Evolutionary conservation across 2,888 invertebrate genomes (phyloP).

Genomic region (Microdon myrmicae): DNA sequence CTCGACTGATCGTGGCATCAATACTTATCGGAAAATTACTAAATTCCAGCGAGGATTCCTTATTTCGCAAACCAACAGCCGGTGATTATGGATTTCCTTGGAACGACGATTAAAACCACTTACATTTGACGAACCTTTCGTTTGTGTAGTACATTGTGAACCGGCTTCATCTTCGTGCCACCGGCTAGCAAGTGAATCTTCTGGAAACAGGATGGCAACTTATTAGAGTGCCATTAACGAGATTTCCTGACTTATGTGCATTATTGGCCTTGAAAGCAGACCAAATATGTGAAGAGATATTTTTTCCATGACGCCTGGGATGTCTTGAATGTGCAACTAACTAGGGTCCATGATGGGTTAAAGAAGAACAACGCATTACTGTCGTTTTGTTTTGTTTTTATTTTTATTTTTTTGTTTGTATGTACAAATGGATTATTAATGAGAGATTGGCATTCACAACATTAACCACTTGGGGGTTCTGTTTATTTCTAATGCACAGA

Average conservation of each 20-base stretch:
- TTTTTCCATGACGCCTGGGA: too few relatives aligned
- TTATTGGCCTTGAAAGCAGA: too few relatives aligned
- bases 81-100: slow-evolving; percentile 29
- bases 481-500: slow-evolving; percentile 17
- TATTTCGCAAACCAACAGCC: slow-evolving; percentile 6
- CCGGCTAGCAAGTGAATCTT: too few relatives aligned
- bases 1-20: too few relatives aligned
- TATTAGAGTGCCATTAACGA: slow-evolving; percentile 46
- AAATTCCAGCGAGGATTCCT: slow-evolving; percentile 37
- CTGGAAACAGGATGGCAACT: slow-evolving; percentile 34
- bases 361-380: too few relatives aligned
- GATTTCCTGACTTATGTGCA: too few relatives aligned
- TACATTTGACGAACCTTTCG: slow-evolving; percentile 20
- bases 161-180: too few relatives aligned
- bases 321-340: too few relatives aligned
- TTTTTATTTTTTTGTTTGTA: neutral
- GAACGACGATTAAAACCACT: slow-evolving; percentile 45
- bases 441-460: slow-evolving; percentile 33
- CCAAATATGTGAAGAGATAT: too few relatives aligned
- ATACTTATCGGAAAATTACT: too few relatives aligned
- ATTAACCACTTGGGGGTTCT: slow-evolving; percentile 41
- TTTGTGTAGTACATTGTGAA: too few relatives aligned
- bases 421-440: slow-evolving; percentile 29
- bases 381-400: slow-evolving; percentile 9
- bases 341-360: too few relatives aligned